Conservation (phyloP, 2,888 invertebrate species). For the Drosophila prolongata region DNA sequence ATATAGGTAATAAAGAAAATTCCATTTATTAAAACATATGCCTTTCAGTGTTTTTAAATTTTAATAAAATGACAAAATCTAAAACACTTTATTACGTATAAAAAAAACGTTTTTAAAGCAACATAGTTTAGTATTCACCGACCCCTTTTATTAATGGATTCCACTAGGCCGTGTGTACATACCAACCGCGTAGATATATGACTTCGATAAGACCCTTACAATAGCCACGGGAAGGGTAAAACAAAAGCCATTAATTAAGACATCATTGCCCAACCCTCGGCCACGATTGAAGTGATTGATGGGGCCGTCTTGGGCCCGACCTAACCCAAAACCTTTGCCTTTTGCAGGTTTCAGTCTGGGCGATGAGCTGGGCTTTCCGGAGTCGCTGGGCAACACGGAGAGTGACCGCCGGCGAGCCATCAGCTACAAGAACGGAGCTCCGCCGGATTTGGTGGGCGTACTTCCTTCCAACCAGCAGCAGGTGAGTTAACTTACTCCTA, state of each 20-base stretch:
- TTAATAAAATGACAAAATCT: neutral
- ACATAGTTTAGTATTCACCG: conserved; percentile 19
- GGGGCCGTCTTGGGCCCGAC: conserved; percentile 9
- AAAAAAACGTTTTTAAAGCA: too few species aligned
- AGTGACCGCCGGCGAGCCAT: conserved; percentile 89
- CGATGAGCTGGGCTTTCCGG: conserved; percentile 93
- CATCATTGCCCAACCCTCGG: conserved; percentile 32
- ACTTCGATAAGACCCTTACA: conserved; percentile 32
- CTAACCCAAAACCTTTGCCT: conserved; percentile 28
- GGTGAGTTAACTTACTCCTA: conserved; percentile 3
- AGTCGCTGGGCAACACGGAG: conserved; percentile 92
- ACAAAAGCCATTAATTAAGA: conserved; percentile 63
- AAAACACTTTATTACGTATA: too few species aligned
- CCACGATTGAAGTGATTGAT: conserved; percentile 46
- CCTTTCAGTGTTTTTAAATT: neutral
- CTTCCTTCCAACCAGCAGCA: conserved; percentile 75
- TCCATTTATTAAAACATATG: too few species aligned
- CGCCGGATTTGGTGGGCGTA: conserved; percentile 84
- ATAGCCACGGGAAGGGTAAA: conserved; percentile 26
- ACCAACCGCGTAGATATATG: conserved; percentile 15
- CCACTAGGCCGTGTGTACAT: conserved; percentile 22
- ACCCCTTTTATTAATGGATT: conserved; percentile 15
- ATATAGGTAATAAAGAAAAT: neutral
- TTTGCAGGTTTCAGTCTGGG: conserved; percentile 92
- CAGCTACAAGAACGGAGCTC: conserved; percentile 86